Evolutionary conservation across 2,888 invertebrate species (phyloP), one percentile per base, ranked within the genome.

Genomic region (Drosophila setosimentum): DNA sequence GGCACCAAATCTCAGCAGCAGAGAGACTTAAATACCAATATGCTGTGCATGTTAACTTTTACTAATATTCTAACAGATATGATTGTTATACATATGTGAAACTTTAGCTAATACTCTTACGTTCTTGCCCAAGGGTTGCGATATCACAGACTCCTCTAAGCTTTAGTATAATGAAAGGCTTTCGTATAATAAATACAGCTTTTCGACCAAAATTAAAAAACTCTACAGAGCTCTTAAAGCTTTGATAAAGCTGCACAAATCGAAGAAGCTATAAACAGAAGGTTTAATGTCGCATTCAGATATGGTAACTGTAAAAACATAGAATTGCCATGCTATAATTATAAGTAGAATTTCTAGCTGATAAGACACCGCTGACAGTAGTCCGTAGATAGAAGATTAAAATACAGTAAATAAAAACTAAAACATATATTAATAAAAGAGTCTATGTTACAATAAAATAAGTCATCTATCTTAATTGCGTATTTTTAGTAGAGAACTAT

Each of bases 221-320:
- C 27, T 73, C 65, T 64, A 66, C 76, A 72, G 7, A 66, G 49
- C n/a, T 24, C 40, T 1, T 29, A 64, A 68, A 57, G 66, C 60
- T 42, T 7, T n/a, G 11, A 27, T 0, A 59, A 40, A 54, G n/a
- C 5, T 54, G 0, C 3, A 48, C 24, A 8, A 24, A 16, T 8
- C 24, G 16, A n/a, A 21, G 0, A 3, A 18, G 32, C 32, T 13
- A 29, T 29, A 18, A 61, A 35, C 16, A 18, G 1, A 13, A 24
- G 2, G 1, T 45, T 58, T 29, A 29, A 24, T 29, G 21, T n/a
- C n/a, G n/a, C 13, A 27, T 16, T 16, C 11, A 6, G 16, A 63
- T 62, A 55, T 55, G 18, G 50, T 5, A 30, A 21, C 29, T 16
- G 6, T 10, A 35, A 37, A 80, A 76, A 70, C 78, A 78, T 73